Evolutionary conservation across 2,888 invertebrate genomes (phyloP), one percentile per base, ranked within the genome.

Genomic region (Drosophila mettleri): DNA sequence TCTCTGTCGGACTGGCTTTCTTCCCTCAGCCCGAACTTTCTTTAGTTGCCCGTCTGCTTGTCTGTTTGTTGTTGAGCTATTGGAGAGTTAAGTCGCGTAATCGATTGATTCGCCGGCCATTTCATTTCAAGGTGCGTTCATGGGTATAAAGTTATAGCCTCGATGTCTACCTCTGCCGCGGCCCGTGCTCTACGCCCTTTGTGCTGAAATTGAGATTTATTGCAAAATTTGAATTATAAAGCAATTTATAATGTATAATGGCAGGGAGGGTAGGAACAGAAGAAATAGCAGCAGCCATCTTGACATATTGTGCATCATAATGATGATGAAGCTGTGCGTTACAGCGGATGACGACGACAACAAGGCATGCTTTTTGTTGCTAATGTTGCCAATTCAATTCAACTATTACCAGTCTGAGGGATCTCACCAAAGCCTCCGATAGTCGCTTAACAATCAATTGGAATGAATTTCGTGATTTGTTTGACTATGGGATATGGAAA

Each of bases 51-150:
- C 4, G 53, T 18, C 38, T 38, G 14, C 34, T 61, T 61, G 57
- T 41, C 53, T 39, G 22, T 33, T 59, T 59, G 60, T 77, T 76
- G 69, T 60, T 72, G 68, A 85, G 84, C 87, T 80, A 87, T 88
- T 88, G 83, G 86, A 87, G 87, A 88, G 87, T 88, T 88, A 88
- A 88, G 88, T 88, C 88, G 88, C 88, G 88, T 88, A 88, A 88
- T 88, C 88, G 88, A 88, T 88, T 88, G 88, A 88, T 86, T 86
- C 83, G 84, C 80, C 70, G 71, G 72, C 79, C 83, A 69, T 53
- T 76, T 76, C 76, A 80, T 80, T 75, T 74, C 77, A 83, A 82
- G 84, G 81, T 79, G 84, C 74, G 78, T 74, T 63, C 67, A 70
- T 59, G 62, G 72, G 81, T 58, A 71, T 74, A 77, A 80, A 76